Evolutionary conservation across 2,113 vertebrate genomes (phyloP).

Genomic region (Tychaedon coryphoeus): DNA sequence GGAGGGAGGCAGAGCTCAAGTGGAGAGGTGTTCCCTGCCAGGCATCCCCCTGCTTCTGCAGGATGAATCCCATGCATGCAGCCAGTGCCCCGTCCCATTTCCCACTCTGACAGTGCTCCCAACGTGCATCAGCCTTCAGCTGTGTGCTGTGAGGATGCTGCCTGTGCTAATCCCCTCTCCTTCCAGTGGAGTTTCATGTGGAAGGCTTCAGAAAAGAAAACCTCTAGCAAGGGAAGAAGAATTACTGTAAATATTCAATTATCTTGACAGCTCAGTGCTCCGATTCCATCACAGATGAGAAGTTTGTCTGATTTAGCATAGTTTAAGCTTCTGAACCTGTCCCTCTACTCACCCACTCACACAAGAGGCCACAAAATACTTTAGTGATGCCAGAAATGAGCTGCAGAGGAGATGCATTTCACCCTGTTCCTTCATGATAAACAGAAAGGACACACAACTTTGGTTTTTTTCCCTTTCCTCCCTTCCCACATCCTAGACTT

Average conservation of each 20-base stretch:
- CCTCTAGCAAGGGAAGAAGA: background rate
- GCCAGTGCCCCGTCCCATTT: background rate
- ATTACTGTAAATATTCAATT: slow-evolving; percentile 39
- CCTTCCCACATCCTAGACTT: background rate
- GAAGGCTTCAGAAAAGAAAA: slow-evolving; percentile 11
- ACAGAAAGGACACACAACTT: background rate
- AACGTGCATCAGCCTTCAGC: background rate
- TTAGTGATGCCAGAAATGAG: background rate
- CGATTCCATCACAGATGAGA: slow-evolving; percentile 27
- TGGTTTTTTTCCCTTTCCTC: background rate
- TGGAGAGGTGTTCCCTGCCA: background rate
- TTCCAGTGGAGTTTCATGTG: background rate
- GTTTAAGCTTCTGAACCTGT: slow-evolving; percentile 19
- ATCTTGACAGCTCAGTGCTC: slow-evolving; percentile 11
- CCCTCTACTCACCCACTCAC: background rate
- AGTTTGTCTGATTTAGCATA: slow-evolving; percentile 32
- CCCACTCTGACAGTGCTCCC: background rate
- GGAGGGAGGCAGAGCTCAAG: background rate
- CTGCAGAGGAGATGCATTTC: background rate
- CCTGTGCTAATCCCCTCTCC: background rate
- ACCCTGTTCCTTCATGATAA: background rate
- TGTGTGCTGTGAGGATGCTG: rapidly evolving
- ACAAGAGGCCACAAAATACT: background rate
- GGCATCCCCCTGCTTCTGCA: background rate
- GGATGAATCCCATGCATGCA: background rate